phyloP scores from a whole-genome alignment of 2,888 invertebrate genomes.

The Apotomis turbidana region DNA sequence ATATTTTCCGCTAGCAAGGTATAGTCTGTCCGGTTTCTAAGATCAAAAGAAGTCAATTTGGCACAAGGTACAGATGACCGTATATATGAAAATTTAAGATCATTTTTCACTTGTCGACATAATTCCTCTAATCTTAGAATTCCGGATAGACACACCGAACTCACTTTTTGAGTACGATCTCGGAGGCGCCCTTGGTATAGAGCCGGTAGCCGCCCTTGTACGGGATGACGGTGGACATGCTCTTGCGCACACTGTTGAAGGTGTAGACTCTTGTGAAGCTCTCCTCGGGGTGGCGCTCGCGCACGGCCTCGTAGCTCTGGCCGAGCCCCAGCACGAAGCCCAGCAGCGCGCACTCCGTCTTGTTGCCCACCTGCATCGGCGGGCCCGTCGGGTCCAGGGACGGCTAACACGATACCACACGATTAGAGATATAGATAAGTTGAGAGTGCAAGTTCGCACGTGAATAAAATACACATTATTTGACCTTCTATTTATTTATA shows the following conservation, averaged over 20 bases:
- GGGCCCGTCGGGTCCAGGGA: slow-evolving; percentile 91
- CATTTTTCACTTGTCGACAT: too few relatives aligned
- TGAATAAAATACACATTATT: too few relatives aligned
- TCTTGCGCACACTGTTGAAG: slow-evolving; percentile 99
- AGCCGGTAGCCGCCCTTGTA: slow-evolving; percentile 94
- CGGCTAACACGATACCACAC: slow-evolving; percentile 73
- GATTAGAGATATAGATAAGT: too few relatives aligned
- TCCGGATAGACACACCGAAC: too few relatives aligned
- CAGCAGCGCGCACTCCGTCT: slow-evolving; percentile 98
- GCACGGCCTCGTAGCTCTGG: slow-evolving; percentile 95
- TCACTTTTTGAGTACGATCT: slow-evolving; percentile 99
- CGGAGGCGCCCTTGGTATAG: slow-evolving; percentile 99
- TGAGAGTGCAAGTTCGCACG: too few relatives aligned
- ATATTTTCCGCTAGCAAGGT: too few relatives aligned
- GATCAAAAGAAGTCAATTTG: too few relatives aligned
- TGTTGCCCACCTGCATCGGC: slow-evolving; percentile 98
- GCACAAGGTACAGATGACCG: too few relatives aligned
- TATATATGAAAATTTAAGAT: too few relatives aligned
- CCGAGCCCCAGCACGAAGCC: slow-evolving; percentile 96
- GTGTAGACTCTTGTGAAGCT: slow-evolving; percentile 96
- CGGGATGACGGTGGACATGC: slow-evolving; percentile 98
- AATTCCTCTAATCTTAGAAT: too few relatives aligned
- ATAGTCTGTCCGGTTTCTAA: too few relatives aligned
- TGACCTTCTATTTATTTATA: too few relatives aligned
- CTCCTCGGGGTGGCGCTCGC: slow-evolving; percentile 96